Evolutionary conservation across 2,888 invertebrate genomes (phyloP), one percentile per base, ranked within the genome.

Genomic region (Cheiracanthium punctorium): DNA sequence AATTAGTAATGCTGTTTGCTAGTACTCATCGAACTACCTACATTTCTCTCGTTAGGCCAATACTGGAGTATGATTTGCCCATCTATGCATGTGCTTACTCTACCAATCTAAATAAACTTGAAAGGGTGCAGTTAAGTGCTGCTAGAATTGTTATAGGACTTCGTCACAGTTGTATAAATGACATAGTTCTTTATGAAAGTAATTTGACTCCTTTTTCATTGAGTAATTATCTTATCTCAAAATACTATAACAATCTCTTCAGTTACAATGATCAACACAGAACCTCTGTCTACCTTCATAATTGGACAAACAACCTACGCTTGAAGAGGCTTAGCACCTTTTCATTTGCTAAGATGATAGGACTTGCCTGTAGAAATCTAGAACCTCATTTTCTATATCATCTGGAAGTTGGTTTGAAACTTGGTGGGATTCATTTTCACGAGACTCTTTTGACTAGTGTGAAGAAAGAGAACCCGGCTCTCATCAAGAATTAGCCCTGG

Each of bases 381-480:
- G 52, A 52, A 41, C 32, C 41, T 20, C 48, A 73, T 52, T 73
- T 41, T 73, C 28, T 52, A 28, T 14, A 41, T 17, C 24, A 5
- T 28, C 52, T 17, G 41, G 72, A 17, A 43, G 30, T 17, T 52
- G 52, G n/a, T 0, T 43, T n/a, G 32, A 12, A 52, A 30, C 32
- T 73, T 73, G 30, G 17, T 32, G 48, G 32, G 33, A 74, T 41
- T 4, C 14, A 4, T 24, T 70, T 70, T 37, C 70, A 70, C 12
- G 41, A 28, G 10, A 24, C 17, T 17, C 1, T 74, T 30, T 33
- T 74, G 64, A 33, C 33, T 58, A 74, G 58, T 20, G 58, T 74
- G 20, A 73, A 10, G 12, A 73, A 73, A 73, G 32, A 52, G 52
- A 73, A 20, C 41, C 52, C 73, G 17, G 73, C 48, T 14, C 12